phyloP scores from a whole-genome alignment of 1,140 invertebrate species.

The Lordiphosa collinella region DNA sequence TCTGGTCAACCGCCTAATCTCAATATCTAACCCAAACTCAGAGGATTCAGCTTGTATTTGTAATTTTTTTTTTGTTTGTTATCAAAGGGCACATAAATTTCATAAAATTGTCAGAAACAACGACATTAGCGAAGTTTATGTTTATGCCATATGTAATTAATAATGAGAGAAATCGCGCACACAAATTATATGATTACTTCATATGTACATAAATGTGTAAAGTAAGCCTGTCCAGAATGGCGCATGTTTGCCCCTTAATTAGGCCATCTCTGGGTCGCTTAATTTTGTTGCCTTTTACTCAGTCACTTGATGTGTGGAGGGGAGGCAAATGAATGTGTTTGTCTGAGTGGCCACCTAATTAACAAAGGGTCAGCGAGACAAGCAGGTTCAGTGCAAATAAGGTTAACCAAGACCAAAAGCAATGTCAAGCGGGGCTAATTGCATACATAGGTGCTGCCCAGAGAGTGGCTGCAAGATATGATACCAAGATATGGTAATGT shows the following conservation, averaged over 20 bases:
- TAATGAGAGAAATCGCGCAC: conserved; percentile 49
- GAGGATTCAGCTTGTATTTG: conserved; percentile 42
- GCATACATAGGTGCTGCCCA: too few relatives aligned
- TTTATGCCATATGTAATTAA: conserved; percentile 42
- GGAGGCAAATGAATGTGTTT: too few relatives aligned
- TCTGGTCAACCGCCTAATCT: too few relatives aligned
- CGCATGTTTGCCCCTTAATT: conserved; percentile 28
- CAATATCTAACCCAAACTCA: conserved; percentile 7
- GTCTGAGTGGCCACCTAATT: too few relatives aligned
- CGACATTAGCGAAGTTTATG: conserved; percentile 31
- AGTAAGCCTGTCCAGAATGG: conserved; percentile 11
- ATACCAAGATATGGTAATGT: too few relatives aligned
- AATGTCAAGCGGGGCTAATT: conserved; percentile 31
- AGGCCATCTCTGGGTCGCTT: conserved; percentile 17
- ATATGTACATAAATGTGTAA: too few relatives aligned
- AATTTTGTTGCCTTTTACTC: too few relatives aligned
- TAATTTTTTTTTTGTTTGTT: conserved; percentile 49
- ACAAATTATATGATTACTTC: conserved; percentile 31
- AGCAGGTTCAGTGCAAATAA: conserved; percentile 17
- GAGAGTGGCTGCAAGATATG: too few relatives aligned
- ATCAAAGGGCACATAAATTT: conserved; percentile 38
- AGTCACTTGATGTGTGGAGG: too few relatives aligned
- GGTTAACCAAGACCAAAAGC: conserved; percentile 23
- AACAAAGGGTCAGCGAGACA: not conserved
- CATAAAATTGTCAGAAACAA: too few relatives aligned